Conservation (phyloP, 2,113 vertebrate species). For the Artemisiospiza belli region DNA sequence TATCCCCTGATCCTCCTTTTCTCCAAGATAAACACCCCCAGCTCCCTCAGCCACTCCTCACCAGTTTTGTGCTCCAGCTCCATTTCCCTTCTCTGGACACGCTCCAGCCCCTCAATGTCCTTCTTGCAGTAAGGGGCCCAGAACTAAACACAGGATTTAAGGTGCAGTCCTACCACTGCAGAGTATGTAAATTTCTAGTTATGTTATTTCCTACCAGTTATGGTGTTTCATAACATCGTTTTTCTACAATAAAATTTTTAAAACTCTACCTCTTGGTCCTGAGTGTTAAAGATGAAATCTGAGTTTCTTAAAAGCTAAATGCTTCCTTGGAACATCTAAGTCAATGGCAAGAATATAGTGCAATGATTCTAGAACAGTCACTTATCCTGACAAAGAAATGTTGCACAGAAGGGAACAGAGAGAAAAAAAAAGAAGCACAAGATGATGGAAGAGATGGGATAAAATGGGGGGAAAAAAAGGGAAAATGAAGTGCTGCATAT, state of each 20-base stretch:
- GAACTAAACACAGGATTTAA: neutral
- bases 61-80: fast-evolving
- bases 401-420: neutral
- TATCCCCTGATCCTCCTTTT: neutral
- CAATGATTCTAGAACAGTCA: neutral
- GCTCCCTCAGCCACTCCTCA: fast-evolving
- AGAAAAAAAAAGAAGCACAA: neutral
- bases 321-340: neutral
- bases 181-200: neutral
- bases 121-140: fast-evolving
- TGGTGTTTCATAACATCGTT: neutral
- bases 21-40: fast-evolving
- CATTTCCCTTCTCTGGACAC: fast-evolving
- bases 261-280: neutral
- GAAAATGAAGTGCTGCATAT: neutral
- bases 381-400: neutral
- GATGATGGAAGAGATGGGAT: neutral
- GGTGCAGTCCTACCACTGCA: neutral
- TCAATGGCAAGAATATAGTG: neutral
- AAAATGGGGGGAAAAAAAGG: neutral
- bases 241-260: neutral
- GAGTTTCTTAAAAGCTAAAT: neutral
- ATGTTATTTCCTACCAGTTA: neutral
- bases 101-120: fast-evolving
- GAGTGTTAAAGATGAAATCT: neutral